Evolutionary conservation across 1,140 invertebrate genomes (phyloP), one percentile per base, ranked within the genome.

Genomic region (Aleiodes sp.): DNA sequence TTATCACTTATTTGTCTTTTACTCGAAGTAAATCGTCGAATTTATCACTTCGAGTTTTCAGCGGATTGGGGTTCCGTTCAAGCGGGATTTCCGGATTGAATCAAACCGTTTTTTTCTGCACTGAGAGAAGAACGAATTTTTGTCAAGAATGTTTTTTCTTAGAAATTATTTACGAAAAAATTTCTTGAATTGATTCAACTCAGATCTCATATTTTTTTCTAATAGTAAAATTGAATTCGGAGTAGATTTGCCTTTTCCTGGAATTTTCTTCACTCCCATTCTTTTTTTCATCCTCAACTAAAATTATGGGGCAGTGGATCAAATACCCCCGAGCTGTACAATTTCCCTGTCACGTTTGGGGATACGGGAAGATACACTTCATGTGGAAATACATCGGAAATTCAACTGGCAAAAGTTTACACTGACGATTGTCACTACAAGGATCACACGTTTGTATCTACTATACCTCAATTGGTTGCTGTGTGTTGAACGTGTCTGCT

Each of bases 371-470:
- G 41, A 46, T 46, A 46, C 41, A 46, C 41, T 46, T 46, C 4
- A 14, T 4, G 41, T 46, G 41, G 41, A 46, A 46, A 46, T 46
- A 46, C 41, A 2, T 1, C 41, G 41, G 41, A 46, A 46, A 46
- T 46, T 46, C 41, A 46, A 46, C 41, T 46, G 41, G n/a, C 41
- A 46, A 19, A 46, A 46, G 41, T 46, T 46, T 46, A 19, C 41
- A n/a, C 19, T 46, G 41, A 46, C 41, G 41, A 4, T 46, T 46
- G 41, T 46, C n/a, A 8, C 41, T 46, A 46, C 41, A 46, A 46
- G 41, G 41, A 46, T 46, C 41, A 46, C 41, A 46, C 41, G 41
- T 46, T 46, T 46, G 41, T 46, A 46, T 46, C 41, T 46, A 16
- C 41, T 46, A 46, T 46, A 8, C 41, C 41, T 46, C 41, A 46